Evolutionary conservation across 2,888 invertebrate species (phyloP), one percentile per base, ranked within the genome.

Genomic region (Sinotaia quadrata): DNA sequence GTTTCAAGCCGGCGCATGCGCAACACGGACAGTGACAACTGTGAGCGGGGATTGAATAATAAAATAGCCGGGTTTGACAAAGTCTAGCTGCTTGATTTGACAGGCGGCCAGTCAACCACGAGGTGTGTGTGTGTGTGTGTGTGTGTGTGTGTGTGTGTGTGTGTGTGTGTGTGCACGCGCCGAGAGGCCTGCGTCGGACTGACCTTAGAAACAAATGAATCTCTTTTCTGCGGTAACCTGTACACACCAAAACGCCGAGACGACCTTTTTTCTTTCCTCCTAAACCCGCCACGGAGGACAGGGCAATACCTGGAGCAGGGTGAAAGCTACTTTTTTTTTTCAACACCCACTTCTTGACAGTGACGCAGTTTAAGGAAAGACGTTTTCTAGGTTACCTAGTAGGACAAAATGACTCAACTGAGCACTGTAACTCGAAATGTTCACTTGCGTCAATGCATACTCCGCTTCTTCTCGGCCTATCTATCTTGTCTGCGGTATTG

Each of bases 111-210:
- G 27, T 52, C 52, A 27, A 15, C 8, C 54, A 29, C 10, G 21
- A 10, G 7, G 54, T 10, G 1, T 18, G 54, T 29, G 41, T 0
- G 18, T 44, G 31, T 60, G 41, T 44, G n/a, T 29, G 4, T 44
- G n/a, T 61, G 21, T 49, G 49, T 31, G 49, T 34, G 61, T 34
- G 54, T 54, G 54, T 27, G 29, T 27, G 29, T 54, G 21, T 21
- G 5, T 21, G 54, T 27, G 27, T 24, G 54, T 27, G 54, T 27
- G 27, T 41, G 41, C 18, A 18, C n/a, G n/a, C n/a, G n/a, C n/a
- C n/a, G n/a, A n/a, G n/a, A n/a, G n/a, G n/a, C 10, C 10, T 41
- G 41, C 41, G 18, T 41, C 10, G 10, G 10, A 41, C 18, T 10
- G 8, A 41, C 41, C 10, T 41, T 41, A 41, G 41, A 41, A 10